Conservation (phyloP, 1,140 invertebrate genomes). For the Diabrotica undecimpunctata region DNA sequence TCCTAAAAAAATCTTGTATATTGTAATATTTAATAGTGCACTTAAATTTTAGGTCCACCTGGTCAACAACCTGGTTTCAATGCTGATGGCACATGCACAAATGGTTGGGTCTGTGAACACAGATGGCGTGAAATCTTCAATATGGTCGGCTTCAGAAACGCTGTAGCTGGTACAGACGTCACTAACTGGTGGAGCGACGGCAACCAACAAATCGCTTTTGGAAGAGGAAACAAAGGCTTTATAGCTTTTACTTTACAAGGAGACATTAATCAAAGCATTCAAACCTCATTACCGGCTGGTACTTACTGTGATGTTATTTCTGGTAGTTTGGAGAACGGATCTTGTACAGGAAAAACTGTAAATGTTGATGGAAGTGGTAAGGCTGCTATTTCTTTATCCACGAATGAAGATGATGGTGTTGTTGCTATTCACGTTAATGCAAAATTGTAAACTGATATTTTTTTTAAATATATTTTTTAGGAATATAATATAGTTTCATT, state of each 20-base stretch:
- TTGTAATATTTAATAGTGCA: background rate
- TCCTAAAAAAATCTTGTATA: no score
- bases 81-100: constrained; percentile 63
- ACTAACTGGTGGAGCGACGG: constrained; percentile 72
- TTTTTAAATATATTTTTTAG: background rate
- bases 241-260: constrained; percentile 68
- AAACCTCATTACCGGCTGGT: constrained; percentile 72
- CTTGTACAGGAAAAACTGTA: constrained; percentile 69
- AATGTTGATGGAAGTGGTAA: constrained; percentile 61
- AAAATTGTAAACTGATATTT: constrained; percentile 28
- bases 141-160: constrained; percentile 75
- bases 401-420: constrained; percentile 64
- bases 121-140: constrained; percentile 78
- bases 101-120: constrained; percentile 88
- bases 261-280: constrained; percentile 55
- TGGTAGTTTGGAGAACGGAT: constrained; percentile 58
- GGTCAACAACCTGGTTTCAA: constrained; percentile 62
- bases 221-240: constrained; percentile 66
- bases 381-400: constrained; percentile 59
- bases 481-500: no score
- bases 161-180: constrained; percentile 53
- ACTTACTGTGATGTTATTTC: constrained; percentile 84
- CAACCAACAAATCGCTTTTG: constrained; percentile 73
- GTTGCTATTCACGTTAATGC: constrained; percentile 68
- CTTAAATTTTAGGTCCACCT: constrained; percentile 52